A percentile compares a stretch with the other conserved stretches of the same genome.
Conservation (phyloP, 92 coral and sea anemone species). For the Blastomussa wellsi region DNA sequence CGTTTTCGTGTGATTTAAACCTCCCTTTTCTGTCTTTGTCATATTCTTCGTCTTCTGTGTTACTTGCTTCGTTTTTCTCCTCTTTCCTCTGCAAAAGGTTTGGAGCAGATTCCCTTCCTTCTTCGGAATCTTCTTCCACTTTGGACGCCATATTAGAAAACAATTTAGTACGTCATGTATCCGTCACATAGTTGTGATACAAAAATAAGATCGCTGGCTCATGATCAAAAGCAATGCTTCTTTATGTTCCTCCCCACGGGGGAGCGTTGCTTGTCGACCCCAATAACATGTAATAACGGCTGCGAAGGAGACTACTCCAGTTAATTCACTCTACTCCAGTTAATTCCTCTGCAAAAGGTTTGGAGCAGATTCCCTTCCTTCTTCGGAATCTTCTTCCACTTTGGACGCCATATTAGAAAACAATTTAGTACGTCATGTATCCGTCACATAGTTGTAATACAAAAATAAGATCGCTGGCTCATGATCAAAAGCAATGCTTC, state of each 20-base stretch:
- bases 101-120: slow-evolving; percentile 25
- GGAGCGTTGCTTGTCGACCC: too few relatives aligned
- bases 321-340: too few relatives aligned
- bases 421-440: background rate
- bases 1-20: slow-evolving; percentile 7
- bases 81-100: background rate
- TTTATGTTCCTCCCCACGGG: too few relatives aligned
- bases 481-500: too few relatives aligned
- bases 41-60: background rate
- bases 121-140: slow-evolving; percentile 29
- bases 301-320: too few relatives aligned
- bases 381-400: slow-evolving; percentile 29
- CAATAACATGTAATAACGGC: too few relatives aligned
- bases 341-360: background rate
- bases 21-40: slow-evolving; percentile 15
- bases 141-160: slow-evolving; percentile 60
- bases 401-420: slow-evolving; percentile 60
- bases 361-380: slow-evolving; percentile 25
- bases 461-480: background rate
- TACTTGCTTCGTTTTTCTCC: background rate
- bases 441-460: background rate
- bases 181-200: background rate
- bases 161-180: background rate
- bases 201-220: background rate
- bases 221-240: too few relatives aligned